phyloP scores from a whole-genome alignment of 2,888 invertebrate species.

The Chrysolina oricalcia region DNA sequence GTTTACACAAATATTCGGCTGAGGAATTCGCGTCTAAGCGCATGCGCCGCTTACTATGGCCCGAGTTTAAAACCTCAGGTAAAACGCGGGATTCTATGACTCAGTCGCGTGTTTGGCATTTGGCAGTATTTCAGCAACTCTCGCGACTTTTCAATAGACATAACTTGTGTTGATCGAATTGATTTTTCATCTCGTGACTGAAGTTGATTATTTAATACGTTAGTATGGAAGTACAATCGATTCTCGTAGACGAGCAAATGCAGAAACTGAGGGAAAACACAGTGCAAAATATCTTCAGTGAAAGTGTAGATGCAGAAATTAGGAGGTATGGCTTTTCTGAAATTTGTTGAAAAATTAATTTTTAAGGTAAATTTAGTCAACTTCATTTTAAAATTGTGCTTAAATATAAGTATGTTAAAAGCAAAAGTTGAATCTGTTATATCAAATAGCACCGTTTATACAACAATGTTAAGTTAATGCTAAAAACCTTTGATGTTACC shows the following conservation, averaged over 20 bases:
- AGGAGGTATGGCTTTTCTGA: constrained; percentile 51
- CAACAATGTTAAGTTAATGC: too few species aligned
- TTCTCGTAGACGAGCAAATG: constrained; percentile 33
- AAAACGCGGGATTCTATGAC: constrained; percentile 66
- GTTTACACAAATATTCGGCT: constrained; percentile 64
- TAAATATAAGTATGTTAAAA: too few species aligned
- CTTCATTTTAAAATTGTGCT: too few species aligned
- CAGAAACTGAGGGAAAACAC: constrained; percentile 55
- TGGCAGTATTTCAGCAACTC: constrained; percentile 43
- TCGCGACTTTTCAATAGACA: constrained; percentile 34
- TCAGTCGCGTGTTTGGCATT: constrained; percentile 60
- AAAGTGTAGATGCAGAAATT: constrained; percentile 58
- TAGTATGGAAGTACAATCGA: constrained; percentile 47
- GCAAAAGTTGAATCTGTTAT: too few species aligned
- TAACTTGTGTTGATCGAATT: constrained; percentile 18
- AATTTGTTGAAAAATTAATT: too few species aligned
- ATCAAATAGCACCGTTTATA: too few species aligned
- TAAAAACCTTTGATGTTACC: too few species aligned
- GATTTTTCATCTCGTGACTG: neutral
- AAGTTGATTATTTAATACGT: neutral
- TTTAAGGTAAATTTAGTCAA: too few species aligned
- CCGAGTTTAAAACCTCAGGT: constrained; percentile 65
- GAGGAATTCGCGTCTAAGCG: constrained; percentile 59
- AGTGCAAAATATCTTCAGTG: constrained; percentile 64
- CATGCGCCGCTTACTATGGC: constrained; percentile 60